These are phyloP conservation scores for Dolomedes plantarius DNA, from an alignment of 2,888 invertebrate species.

Conservation along the genomic window DNA sequence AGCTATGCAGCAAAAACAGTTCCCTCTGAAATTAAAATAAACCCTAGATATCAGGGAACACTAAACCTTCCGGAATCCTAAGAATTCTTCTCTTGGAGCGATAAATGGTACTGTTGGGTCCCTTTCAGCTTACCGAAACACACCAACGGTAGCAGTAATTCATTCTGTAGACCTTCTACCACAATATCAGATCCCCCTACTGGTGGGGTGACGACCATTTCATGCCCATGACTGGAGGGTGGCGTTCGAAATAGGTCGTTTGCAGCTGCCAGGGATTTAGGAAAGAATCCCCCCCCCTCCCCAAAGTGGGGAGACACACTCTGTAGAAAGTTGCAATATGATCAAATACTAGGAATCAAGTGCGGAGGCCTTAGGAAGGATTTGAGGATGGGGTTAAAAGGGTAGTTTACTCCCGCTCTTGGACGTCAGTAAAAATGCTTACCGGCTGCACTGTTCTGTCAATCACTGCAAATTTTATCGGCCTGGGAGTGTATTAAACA, in stretches of 20 bases:
- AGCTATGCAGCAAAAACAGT: no score
- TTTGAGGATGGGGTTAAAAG: not conserved
- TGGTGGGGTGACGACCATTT: constrained; percentile 32
- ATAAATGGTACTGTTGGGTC: no score
- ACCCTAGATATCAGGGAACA: no score
- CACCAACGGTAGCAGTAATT: not conserved
- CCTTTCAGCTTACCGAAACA: not conserved
- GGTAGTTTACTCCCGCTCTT: not conserved
- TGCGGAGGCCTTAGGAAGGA: not conserved
- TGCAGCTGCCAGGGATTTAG: constrained; percentile 1
- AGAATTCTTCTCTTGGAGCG: no score
- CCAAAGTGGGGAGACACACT: not conserved
- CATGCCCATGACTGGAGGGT: constrained; percentile 31
- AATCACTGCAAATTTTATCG: no score
- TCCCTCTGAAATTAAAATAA: no score
- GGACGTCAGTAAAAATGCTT: no score
- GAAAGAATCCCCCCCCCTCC: not conserved
- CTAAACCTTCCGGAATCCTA: no score
- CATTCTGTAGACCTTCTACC: not conserved
- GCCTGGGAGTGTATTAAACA: no score
- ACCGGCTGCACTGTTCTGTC: no score
- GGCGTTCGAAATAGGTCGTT: not conserved
- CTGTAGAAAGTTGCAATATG: not conserved
- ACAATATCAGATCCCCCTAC: not conserved
- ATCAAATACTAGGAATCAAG: not conserved